phyloP scores from a whole-genome alignment of 2,113 vertebrate genomes.

The Blennius ocellaris region DNA sequence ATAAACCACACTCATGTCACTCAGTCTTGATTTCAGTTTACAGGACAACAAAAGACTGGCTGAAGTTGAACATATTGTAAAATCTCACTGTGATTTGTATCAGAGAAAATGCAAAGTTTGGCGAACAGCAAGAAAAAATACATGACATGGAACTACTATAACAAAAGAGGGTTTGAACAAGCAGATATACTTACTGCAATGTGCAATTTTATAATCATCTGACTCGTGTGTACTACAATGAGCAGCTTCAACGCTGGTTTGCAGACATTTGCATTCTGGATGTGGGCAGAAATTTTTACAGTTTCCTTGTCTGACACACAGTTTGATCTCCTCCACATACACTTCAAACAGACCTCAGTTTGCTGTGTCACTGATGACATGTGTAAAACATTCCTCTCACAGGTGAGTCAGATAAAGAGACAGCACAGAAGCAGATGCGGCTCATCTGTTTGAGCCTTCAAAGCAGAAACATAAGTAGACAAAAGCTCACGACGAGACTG shows the following conservation, averaged over 20 bases:
- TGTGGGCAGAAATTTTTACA: no score
- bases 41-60: not conserved
- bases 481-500: not conserved
- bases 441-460: not conserved
- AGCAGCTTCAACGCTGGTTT: no score
- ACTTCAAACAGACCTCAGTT: conserved; percentile 82
- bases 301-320: no score
- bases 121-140: no score
- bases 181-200: no score
- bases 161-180: no score
- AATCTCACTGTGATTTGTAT: conserved; percentile 69
- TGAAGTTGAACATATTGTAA: not conserved
- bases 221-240: no score
- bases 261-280: no score
- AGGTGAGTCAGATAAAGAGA: conserved; percentile 60
- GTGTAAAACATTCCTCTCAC: conserved; percentile 69
- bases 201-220: no score
- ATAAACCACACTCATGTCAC: not conserved
- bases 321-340: conserved; percentile 51
- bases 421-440: conserved; percentile 6
- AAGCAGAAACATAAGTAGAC: not conserved
- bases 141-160: no score
- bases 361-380: conserved; percentile 71
- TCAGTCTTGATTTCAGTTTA: conserved; percentile 1
- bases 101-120: no score